Percentiles rank a stretch among this genome's conserved stretches.
Evolutionary conservation across 2,888 invertebrate genomes (phyloP).

Genomic region (Apantesis nais): DNA sequence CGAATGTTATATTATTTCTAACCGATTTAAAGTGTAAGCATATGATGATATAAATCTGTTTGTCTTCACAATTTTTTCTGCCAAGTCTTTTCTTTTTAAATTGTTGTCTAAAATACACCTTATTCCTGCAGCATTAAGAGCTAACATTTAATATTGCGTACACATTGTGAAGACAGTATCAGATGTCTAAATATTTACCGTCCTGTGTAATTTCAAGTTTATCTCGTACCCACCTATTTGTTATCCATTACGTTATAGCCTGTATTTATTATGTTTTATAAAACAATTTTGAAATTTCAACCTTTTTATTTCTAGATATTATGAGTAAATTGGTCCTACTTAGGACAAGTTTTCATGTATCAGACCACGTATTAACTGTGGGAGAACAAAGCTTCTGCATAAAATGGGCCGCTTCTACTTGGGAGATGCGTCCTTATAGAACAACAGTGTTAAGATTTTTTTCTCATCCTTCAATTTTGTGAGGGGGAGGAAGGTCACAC

Average conservation of each 20-base stretch:
- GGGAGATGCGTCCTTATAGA: too few relatives aligned
- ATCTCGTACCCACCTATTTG: slow-evolving; percentile 76
- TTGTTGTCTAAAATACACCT: not conserved
- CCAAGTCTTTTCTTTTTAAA: not conserved
- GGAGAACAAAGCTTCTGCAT: too few relatives aligned
- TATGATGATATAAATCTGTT: slow-evolving; percentile 37
- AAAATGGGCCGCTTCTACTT: too few relatives aligned
- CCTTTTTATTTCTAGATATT: slow-evolving; percentile 11
- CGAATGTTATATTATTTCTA: slow-evolving; percentile 22
- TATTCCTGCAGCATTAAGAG: not conserved
- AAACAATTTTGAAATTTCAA: slow-evolving; percentile 65
- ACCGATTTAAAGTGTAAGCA: slow-evolving; percentile 25
- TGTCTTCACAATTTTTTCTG: slow-evolving; percentile 27
- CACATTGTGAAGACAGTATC: slow-evolving; percentile 38
- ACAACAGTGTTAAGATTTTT: too few relatives aligned
- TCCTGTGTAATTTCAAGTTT: slow-evolving; percentile 64
- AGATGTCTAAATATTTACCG: slow-evolving; percentile 71
- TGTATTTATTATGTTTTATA: slow-evolving; percentile 84
- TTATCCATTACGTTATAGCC: slow-evolving; percentile 75
- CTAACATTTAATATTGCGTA: not conserved
- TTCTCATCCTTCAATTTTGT: too few relatives aligned
- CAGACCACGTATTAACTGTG: too few relatives aligned
- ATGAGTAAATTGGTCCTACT: not conserved
- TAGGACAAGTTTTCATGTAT: too few relatives aligned
- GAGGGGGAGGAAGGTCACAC: too few relatives aligned